Evolutionary conservation across 2,888 invertebrate species (phyloP).

Genomic region (Antheraea assamensis): DNA sequence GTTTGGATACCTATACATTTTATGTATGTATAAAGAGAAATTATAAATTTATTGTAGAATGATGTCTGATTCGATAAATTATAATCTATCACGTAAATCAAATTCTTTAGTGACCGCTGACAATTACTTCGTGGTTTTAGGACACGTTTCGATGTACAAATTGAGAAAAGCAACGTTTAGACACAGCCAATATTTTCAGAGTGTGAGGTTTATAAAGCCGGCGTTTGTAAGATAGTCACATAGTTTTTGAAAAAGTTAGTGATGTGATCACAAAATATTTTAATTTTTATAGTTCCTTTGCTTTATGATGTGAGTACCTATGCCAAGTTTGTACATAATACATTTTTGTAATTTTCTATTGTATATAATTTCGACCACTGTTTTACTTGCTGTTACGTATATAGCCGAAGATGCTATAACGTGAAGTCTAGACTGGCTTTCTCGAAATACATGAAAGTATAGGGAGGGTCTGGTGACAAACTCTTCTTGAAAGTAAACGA

Average conservation of each 20-base stretch:
- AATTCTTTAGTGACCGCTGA: constrained; percentile 26
- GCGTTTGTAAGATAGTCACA: constrained; percentile 21
- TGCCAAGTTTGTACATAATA: background rate
- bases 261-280: constrained; percentile 15
- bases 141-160: constrained; percentile 40
- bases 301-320: constrained; percentile 3
- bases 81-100: constrained; percentile 33
- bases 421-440: too few species aligned
- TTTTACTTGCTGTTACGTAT: background rate
- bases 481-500: too few species aligned
- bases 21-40: background rate
- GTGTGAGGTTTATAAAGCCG: constrained; percentile 33
- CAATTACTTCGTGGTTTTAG: constrained; percentile 17
- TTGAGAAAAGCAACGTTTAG: constrained; percentile 31
- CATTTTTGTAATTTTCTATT: background rate
- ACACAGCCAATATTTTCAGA: constrained; percentile 18
- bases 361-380: background rate
- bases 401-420: background rate
- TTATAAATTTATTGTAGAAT: background rate
- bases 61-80: constrained; percentile 1
- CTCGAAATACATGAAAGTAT: too few species aligned
- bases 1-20: too few species aligned
- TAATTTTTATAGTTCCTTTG: background rate
- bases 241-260: constrained; percentile 14
- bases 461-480: too few species aligned